A percentile compares a stretch with the other conserved stretches of the same genome.
Conservation (phyloP, 2,888 invertebrate species). For the Drosophila heteroneura region DNA sequence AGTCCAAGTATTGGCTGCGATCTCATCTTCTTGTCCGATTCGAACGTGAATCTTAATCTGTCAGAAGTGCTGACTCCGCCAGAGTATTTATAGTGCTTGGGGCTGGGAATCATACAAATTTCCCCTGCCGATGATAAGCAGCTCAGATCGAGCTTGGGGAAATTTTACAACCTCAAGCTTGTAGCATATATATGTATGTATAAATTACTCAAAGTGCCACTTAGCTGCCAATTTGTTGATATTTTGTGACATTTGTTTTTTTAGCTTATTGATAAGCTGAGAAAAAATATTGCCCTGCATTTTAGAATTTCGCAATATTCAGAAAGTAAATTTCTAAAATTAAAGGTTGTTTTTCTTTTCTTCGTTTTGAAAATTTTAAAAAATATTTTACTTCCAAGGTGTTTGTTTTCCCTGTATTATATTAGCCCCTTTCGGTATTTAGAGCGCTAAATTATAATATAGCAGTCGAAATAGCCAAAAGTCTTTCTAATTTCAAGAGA, state of each 20-base stretch:
- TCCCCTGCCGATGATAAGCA: conserved; percentile 46
- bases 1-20: conserved; percentile 31
- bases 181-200: neutral
- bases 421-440: no score
- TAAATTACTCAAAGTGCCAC: conserved; percentile 8
- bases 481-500: no score
- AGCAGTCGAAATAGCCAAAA: neutral
- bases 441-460: neutral
- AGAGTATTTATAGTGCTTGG: conserved; percentile 39
- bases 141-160: conserved; percentile 39
- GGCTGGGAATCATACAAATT: conserved; percentile 15
- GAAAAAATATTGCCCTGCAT: neutral
- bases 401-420: neutral
- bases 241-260: conserved; percentile 8
- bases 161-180: neutral
- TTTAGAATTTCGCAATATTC: neutral
- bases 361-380: neutral
- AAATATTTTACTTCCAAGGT: neutral
- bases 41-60: conserved; percentile 38
- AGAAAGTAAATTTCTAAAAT: neutral
- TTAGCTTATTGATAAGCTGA: conserved; percentile 16
- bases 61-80: neutral
- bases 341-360: neutral
- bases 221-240: conserved; percentile 14
- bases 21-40: conserved; percentile 35